Conservation (phyloP, 2,797 vertebrate species). For the Gymnocypris eckloni region DNA sequence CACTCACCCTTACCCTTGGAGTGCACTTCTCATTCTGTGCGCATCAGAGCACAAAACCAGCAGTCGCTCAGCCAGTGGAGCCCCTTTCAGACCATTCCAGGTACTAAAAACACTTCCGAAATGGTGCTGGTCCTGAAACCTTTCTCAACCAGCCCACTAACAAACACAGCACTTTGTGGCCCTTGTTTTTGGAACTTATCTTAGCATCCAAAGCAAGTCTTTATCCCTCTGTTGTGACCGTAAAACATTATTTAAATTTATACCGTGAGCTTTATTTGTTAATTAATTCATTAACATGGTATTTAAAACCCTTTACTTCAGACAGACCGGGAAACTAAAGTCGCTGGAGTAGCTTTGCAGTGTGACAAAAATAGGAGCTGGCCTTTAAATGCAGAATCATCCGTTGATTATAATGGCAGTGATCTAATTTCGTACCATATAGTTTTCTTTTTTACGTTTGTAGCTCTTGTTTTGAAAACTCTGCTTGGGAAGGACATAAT, state of each 20-base stretch:
- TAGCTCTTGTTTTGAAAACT: slow-evolving; percentile 9
- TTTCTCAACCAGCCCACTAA: background rate
- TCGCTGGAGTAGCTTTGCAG: background rate
- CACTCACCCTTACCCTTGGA: slow-evolving; percentile 75
- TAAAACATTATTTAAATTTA: background rate
- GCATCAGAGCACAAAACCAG: slow-evolving; percentile 72
- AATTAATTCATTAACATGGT: background rate
- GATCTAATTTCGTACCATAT: background rate
- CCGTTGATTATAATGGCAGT: slow-evolving; percentile 6
- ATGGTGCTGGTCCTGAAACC: background rate
- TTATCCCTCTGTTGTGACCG: background rate
- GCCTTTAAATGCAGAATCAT: background rate
- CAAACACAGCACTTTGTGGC: background rate
- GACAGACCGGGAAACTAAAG: background rate
- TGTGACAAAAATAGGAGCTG: background rate
- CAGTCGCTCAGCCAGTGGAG: slow-evolving; percentile 74
- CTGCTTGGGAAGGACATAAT: background rate
- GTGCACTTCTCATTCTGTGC: slow-evolving; percentile 77
- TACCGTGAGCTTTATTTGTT: background rate
- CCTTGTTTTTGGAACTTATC: background rate
- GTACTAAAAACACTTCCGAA: slow-evolving; percentile 45
- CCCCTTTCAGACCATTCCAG: slow-evolving; percentile 66
- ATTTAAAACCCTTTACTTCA: slow-evolving; percentile 4
- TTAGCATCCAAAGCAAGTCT: background rate
- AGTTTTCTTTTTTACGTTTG: background rate